phyloP scores from a whole-genome alignment of 2,113 vertebrate species.

The Odocoileus virginianus region DNA sequence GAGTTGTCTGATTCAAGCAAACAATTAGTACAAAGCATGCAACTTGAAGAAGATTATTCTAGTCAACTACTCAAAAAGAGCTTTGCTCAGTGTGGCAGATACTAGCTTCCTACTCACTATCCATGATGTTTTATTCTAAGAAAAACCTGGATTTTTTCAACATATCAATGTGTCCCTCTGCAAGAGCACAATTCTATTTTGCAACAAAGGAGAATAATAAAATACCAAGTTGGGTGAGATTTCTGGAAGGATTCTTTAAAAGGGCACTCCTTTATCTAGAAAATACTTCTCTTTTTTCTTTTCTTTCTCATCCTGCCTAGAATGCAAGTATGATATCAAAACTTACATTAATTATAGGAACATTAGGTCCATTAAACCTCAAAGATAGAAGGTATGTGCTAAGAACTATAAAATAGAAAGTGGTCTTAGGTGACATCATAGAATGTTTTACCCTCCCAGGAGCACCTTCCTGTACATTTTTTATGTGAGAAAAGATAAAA shows the following conservation, averaged over 20 bases:
- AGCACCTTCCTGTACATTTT: neutral
- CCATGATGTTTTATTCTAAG: neutral
- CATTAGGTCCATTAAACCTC: neutral
- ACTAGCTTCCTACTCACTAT: neutral
- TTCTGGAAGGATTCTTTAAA: neutral
- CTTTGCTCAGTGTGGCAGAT: neutral
- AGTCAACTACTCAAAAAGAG: neutral
- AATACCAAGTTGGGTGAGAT: neutral
- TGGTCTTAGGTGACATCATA: neutral
- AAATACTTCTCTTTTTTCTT: neutral
- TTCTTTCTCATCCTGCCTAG: neutral
- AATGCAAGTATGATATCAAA: neutral
- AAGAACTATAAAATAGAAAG: neutral
- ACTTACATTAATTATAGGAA: neutral
- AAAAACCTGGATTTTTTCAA: neutral
- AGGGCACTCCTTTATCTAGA: neutral
- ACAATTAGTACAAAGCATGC: neutral
- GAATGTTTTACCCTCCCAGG: neutral
- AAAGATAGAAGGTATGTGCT: neutral
- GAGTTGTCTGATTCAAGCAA: neutral
- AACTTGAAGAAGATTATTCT: neutral
- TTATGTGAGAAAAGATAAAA: neutral
- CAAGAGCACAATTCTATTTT: neutral
- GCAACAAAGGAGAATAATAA: neutral
- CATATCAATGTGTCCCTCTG: neutral